phyloP scores from a whole-genome alignment of 2,113 vertebrate species.

The Theristicus caerulescens region DNA sequence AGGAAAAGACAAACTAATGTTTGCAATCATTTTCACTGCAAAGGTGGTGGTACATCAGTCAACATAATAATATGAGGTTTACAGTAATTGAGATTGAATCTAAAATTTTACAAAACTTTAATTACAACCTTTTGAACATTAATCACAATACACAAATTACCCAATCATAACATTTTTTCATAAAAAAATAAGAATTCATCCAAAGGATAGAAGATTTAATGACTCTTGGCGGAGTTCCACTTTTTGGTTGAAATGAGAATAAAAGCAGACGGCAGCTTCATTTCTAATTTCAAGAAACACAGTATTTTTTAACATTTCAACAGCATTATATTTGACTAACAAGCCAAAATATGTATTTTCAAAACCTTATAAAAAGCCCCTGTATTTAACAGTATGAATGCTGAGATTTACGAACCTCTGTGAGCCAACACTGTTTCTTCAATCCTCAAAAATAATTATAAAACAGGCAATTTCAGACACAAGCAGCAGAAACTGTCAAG shows the following conservation, averaged over 20 bases:
- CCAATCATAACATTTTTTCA: conserved; percentile 65
- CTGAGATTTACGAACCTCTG: not conserved
- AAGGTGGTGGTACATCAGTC: conserved; percentile 29
- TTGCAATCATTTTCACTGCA: not conserved
- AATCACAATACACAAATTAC: conserved; percentile 58
- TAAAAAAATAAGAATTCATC: conserved; percentile 65
- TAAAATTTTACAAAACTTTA: conserved; percentile 59
- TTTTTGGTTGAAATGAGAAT: conserved; percentile 58
- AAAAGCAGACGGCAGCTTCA: conserved; percentile 63
- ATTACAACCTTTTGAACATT: conserved; percentile 57
- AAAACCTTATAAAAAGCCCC: conserved; percentile 31
- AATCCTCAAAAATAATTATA: not conserved
- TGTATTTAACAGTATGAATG: conserved; percentile 45
- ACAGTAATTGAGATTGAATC: conserved; percentile 33
- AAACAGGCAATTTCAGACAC: not conserved
- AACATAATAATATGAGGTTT: conserved; percentile 28
- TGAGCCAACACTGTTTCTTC: conserved; percentile 9
- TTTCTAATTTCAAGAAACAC: conserved; percentile 62
- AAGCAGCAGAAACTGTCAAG: not conserved
- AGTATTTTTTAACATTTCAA: conserved; percentile 63
- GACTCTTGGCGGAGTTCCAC: conserved; percentile 68
- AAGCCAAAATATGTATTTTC: conserved; percentile 60
- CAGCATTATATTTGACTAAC: conserved; percentile 58
- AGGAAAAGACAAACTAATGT: not conserved
- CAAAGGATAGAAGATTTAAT: conserved; percentile 68